Conservation (phyloP, 1,140 invertebrate species). For the Heliconius congener region DNA sequence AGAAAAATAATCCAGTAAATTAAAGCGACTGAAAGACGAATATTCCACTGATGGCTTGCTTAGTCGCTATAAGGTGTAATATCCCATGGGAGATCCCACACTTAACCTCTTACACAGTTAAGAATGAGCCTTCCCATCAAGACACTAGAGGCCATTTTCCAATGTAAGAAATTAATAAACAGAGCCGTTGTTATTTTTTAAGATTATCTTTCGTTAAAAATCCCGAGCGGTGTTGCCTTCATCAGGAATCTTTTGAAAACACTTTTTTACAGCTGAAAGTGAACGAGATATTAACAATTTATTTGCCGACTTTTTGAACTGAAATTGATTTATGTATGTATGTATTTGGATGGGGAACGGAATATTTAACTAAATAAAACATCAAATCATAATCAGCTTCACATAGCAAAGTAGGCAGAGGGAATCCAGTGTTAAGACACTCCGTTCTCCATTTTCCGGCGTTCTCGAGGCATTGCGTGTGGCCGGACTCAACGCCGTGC, state of each 20-base stretch:
- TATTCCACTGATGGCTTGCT: constrained; percentile 53
- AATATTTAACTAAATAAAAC: no score
- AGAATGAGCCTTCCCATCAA: constrained; percentile 23
- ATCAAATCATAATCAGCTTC: neutral
- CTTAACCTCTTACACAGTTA: constrained; percentile 35
- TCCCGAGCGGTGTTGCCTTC: constrained; percentile 47
- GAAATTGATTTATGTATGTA: neutral
- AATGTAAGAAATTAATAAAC: constrained; percentile 39
- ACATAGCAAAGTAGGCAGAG: no score
- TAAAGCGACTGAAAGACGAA: constrained; percentile 45
- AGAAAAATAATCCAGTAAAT: constrained; percentile 45
- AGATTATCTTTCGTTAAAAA: constrained; percentile 63
- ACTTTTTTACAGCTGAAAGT: constrained; percentile 46
- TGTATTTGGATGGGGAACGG: neutral
- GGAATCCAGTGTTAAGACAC: neutral
- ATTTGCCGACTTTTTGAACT: neutral
- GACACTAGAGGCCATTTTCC: constrained; percentile 16
- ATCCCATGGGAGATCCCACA: constrained; percentile 46
- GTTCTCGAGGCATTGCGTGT: neutral
- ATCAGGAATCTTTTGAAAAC: constrained; percentile 45
- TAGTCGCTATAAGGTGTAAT: constrained; percentile 52
- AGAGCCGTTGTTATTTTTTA: constrained; percentile 53
- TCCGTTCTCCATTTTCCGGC: neutral
- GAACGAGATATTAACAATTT: constrained; percentile 29
- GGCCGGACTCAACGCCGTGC: no score